phyloP scores from a whole-genome alignment of 2,113 vertebrate species.

The Platycercus adscitus region DNA sequence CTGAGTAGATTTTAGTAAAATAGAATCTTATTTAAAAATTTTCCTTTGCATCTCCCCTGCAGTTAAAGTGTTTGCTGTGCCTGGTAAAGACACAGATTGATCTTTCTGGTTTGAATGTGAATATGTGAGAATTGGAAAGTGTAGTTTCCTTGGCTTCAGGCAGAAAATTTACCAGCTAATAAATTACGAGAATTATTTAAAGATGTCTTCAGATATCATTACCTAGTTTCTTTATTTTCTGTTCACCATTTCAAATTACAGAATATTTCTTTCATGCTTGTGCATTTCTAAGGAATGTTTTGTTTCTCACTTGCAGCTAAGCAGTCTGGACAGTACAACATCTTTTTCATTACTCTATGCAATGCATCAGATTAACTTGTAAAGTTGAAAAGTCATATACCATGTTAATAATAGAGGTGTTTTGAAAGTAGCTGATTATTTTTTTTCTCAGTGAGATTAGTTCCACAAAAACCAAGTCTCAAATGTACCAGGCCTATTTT shows the following conservation, averaged over 20 bases:
- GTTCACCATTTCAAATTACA: background rate
- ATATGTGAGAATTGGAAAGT: background rate
- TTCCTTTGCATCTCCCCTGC: background rate
- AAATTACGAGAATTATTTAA: background rate
- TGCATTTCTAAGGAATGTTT: background rate
- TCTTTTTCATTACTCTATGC: background rate
- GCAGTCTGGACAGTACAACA: background rate
- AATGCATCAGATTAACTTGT: background rate
- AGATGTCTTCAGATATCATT: background rate
- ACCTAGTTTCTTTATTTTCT: background rate
- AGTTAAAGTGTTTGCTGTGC: background rate
- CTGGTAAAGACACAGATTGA: background rate
- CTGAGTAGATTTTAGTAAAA: background rate
- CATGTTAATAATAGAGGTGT: background rate
- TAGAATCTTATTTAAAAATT: background rate
- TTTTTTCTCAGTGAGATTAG: background rate
- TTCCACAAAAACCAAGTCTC: background rate
- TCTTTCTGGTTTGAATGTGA: background rate
- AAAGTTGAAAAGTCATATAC: background rate
- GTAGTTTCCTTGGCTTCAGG: background rate
- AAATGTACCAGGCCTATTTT: background rate
- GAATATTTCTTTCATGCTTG: background rate
- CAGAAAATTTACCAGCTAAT: background rate
- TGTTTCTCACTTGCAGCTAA: background rate
- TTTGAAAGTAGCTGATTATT: background rate